These are phyloP conservation scores for Sporophila hypoxantha DNA, from an alignment of 2,113 vertebrate species.

Conservation along the genomic window DNA sequence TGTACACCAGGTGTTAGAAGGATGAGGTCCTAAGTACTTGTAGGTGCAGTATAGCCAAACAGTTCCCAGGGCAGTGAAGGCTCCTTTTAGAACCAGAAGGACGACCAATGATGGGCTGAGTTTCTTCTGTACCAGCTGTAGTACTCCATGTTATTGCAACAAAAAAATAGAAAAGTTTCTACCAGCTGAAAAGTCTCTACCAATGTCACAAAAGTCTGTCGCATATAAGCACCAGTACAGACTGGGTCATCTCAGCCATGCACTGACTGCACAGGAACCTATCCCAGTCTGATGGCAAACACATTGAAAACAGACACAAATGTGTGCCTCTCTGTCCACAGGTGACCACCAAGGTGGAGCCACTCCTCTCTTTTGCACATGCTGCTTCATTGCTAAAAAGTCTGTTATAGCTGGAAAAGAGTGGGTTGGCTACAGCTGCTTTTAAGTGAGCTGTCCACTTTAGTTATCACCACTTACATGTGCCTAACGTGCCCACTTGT, in stretches of 20 bases:
- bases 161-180: background rate
- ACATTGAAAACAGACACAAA: background rate
- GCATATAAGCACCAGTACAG: background rate
- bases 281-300: background rate
- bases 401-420: background rate
- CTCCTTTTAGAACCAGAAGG: background rate
- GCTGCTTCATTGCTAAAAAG: background rate
- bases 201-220: background rate
- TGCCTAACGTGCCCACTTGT: background rate
- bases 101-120: background rate
- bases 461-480: background rate
- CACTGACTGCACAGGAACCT: background rate
- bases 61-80: background rate
- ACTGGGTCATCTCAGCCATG: background rate
- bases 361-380: background rate
- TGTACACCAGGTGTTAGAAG: background rate
- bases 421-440: background rate
- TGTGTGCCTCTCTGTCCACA: background rate
- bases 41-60: background rate
- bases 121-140: background rate
- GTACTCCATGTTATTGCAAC: background rate
- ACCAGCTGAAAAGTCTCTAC: background rate
- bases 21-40: background rate
- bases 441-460: background rate
- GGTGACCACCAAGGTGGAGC: background rate